Evolutionary conservation across 2,113 vertebrate genomes (phyloP).

Genomic region (Tenebrosternarchus preto): DNA sequence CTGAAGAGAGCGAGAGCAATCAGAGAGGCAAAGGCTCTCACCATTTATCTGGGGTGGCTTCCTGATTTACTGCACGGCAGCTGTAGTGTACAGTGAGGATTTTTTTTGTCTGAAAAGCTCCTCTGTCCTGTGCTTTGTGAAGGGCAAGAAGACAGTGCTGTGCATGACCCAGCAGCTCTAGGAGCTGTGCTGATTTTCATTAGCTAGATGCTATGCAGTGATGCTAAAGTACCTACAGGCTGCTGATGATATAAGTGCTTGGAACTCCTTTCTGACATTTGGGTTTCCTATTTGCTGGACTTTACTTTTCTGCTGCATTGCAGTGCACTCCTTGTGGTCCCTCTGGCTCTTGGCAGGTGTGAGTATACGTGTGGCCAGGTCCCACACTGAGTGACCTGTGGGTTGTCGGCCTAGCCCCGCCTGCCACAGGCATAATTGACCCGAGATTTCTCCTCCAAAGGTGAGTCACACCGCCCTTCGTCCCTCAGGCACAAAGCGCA

Average conservation of each 20-base stretch:
- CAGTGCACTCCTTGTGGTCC: constrained; percentile 56
- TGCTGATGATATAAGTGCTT: neutral
- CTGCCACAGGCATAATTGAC: constrained; percentile 64
- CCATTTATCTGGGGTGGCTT: constrained; percentile 29
- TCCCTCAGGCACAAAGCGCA: neutral
- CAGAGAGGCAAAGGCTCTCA: constrained; percentile 2
- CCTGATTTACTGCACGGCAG: constrained; percentile 43
- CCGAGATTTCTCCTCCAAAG: constrained; percentile 60
- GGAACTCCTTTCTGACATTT: constrained; percentile 25
- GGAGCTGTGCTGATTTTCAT: neutral
- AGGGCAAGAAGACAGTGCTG: neutral
- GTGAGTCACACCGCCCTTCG: neutral
- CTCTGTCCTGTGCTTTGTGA: constrained; percentile 2
- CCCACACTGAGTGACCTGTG: constrained; percentile 65
- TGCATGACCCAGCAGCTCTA: neutral
- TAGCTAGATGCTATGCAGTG: neutral
- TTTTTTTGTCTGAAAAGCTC: constrained; percentile 18
- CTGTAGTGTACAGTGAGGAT: constrained; percentile 37
- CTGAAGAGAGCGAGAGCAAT: constrained; percentile 17
- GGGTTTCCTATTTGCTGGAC: constrained; percentile 8
- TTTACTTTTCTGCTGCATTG: neutral
- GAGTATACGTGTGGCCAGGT: constrained; percentile 53
- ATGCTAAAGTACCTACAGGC: constrained; percentile 9
- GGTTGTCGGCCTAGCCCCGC: constrained; percentile 63
- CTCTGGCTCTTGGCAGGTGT: constrained; percentile 64